Evolutionary conservation across 2,797 vertebrate species (phyloP), one percentile per base, ranked within the genome.

Genomic region (Gymnothorax reevesii): DNA sequence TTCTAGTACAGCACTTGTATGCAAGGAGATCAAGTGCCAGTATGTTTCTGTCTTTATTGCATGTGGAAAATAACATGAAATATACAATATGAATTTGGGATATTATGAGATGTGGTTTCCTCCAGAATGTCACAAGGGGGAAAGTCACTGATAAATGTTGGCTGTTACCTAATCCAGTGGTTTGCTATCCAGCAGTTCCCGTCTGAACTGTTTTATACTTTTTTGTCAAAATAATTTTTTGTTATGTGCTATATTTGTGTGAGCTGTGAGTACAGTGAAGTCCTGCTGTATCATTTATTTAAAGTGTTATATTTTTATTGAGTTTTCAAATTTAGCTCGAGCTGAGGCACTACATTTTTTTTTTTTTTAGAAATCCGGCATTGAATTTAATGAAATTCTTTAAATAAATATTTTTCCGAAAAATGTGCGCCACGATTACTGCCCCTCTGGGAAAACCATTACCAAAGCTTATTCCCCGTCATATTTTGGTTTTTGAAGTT

Each of bases 1-100:
- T 66, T 87, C 59, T 54, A 10, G 42, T 80, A 80, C 33, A 80
- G 82, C 73, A 25, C 73, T 82, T 66, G 84, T 71, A 80, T 84
- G 71, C 55, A 83, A 27, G 33, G 20, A 33, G 10, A 13, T 64
- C 9, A 20, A 20, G 33, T 33, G 22, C 83, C 42, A 52, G 1
- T 49, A 55, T 80, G 54, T 20, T 55, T 80, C 77, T 80, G n/a
- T 55, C n/a, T 80, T 73, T 83, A 22, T 69, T 66, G 42, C 27
- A 66, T 80, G 66, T 86, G 2, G 22, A 64, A 86, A 62, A 54
- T 27, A 25, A 33, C n/a, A 82, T 27, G 57, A 66, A 59, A 83
- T 17, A 69, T 83, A 52, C 49, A 17, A 49, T 33, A 73, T 6
- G n/a, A 54, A 71, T 83, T 77, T 86, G 27, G 84, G 15, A 33